These are phyloP conservation scores for Pycnomerus fuliginosus DNA, from an alignment of 2,888 invertebrate species.

Conservation along the genomic window DNA sequence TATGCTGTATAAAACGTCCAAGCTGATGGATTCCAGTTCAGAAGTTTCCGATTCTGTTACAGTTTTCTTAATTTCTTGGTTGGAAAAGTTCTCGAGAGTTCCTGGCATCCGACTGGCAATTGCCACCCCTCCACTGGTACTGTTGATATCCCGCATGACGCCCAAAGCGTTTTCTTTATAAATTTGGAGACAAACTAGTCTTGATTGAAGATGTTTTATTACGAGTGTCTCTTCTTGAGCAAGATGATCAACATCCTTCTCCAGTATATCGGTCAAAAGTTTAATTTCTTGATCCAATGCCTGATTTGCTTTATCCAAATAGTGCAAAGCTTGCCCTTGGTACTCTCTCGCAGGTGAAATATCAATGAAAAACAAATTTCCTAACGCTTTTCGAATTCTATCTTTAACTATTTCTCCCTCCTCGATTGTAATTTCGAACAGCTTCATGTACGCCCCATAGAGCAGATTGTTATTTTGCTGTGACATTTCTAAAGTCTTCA, in stretches of 20 bases:
- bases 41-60: not conserved
- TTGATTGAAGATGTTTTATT: no score
- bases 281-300: no score
- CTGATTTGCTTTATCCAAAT: no score
- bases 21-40: slow-evolving; percentile 3
- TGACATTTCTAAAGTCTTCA: not conserved
- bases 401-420: slow-evolving; percentile 1
- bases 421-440: slow-evolving; percentile 5
- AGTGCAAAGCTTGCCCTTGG: no score
- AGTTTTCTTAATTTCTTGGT: no score
- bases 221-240: no score
- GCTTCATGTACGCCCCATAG: slow-evolving; percentile 4
- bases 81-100: slow-evolving; percentile 1
- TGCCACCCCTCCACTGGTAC: slow-evolving; percentile 2
- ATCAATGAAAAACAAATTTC: no score
- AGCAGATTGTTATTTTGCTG: not conserved
- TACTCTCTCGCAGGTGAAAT: no score
- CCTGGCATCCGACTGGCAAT: not conserved
- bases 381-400: slow-evolving; percentile 4
- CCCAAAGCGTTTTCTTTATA: not conserved
- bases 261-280: no score
- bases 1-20: slow-evolving; percentile 4
- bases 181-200: no score
- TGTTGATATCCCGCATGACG: no score
- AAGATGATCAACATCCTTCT: no score